Base-by-base conservation (phyloP, 1,140 invertebrate genomes). In the Scylla paramamosain region DNA sequence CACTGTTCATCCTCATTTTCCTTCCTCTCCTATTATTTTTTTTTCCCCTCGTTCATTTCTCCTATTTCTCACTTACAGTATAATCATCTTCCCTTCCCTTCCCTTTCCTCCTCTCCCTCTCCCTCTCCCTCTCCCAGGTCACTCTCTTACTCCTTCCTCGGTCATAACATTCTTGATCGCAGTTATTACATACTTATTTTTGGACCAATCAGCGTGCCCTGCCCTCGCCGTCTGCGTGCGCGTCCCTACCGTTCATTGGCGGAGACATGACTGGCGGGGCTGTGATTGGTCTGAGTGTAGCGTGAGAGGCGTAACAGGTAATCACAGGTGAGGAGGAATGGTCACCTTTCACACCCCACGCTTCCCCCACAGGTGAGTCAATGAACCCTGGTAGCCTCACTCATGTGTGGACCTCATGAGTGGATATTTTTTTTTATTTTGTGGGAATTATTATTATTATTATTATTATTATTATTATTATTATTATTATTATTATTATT, bases 391-490 rank as follows among this genome's bases (percentile, higher is more conserved):
- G 39, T 2, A 39, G 10, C 52, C 52, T 59, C 52, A 59, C 52
- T 20, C 39, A 39, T 6, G 1, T 39, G 39, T 59, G 12, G 52
- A 20, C 52, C 16, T 59, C 16, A 59, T 3, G 10, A 12, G 52
- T 59, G 52, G 52, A 59, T 14, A 10, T 39, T 86, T 86, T 39
- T 0, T 31, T 91, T 31, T 52, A 31, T 91, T 45, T 91, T 29
- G 28, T 29, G 32, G n/a, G 32, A 28, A 28, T 2, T 8, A 91
- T 46, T 16, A 20, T 89, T 89, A 89, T 91, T 59, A 6, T 91
- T 91, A 29, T 91, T 91, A 48, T 91, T 91, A 25, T 91, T 91
- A 89, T 45, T 89, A 45, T 89, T 89, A 89, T 89, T 39, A 89
- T 45, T 59, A 59, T n/a, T 91, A 48, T 48, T 16, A 91, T 45